Percentiles rank a stretch among this genome's conserved stretches.
Evolutionary conservation across 2,797 vertebrate genomes (phyloP).

Genomic region (Squalus acanthias): DNA sequence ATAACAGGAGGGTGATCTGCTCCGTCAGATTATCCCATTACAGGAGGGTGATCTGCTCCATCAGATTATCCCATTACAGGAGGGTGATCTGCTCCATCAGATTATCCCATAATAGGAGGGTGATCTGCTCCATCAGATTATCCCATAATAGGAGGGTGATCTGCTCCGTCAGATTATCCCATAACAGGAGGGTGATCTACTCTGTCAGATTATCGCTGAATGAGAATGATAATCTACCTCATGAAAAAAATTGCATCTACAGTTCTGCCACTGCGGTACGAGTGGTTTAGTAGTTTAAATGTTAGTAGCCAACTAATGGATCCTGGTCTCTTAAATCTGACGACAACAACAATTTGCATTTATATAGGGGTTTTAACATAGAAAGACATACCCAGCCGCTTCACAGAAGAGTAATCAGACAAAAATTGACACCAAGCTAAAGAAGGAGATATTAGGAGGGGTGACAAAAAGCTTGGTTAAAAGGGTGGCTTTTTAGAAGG

Average conservation of each 20-base stretch:
- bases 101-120: too few species aligned
- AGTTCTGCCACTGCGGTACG: neutral
- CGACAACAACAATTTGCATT: neutral
- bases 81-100: too few species aligned
- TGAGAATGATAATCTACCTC: neutral
- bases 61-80: too few species aligned
- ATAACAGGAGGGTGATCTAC: too few species aligned
- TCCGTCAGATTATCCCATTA: neutral
- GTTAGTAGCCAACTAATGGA: too few species aligned
- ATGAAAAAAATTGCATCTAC: neutral
- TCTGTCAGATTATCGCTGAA: neutral
- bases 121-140: too few species aligned
- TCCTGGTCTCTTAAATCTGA: neutral
- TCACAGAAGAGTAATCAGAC: neutral
- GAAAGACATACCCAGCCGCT: neutral
- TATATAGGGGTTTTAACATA: neutral
- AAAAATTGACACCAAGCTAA: neutral
- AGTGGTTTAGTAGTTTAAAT: neutral
- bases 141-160: too few species aligned
- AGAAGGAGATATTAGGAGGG: neutral
- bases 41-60: neutral
- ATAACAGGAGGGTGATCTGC: neutral
- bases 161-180: too few species aligned
- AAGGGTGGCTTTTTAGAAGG: neutral
- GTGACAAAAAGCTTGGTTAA: neutral